These are phyloP conservation scores for Cheilinus undulatus DNA, from an alignment of 2,113 vertebrate genomes.

Conservation along the genomic window DNA sequence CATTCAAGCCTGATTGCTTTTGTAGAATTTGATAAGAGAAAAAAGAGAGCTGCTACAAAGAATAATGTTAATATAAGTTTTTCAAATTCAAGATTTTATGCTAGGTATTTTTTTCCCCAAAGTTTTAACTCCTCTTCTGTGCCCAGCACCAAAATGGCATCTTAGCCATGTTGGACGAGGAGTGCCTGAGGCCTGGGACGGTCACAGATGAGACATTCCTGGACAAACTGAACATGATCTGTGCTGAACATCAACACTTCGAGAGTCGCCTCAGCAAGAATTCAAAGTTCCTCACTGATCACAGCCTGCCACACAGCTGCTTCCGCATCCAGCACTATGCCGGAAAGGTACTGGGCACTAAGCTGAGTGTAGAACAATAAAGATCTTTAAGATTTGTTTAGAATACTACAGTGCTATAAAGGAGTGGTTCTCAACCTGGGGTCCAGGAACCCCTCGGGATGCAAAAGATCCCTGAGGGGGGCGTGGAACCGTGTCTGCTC, in stretches of 20 bases:
- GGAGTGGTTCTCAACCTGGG: no score
- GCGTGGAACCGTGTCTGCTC: no score
- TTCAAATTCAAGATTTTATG: not conserved
- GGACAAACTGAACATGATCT: conserved; percentile 96
- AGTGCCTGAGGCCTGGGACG: conserved; percentile 94
- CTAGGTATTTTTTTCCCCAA: not conserved
- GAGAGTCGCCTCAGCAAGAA: conserved; percentile 97
- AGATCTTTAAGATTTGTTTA: not conserved
- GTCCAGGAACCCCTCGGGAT: no score
- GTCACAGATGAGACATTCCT: conserved; percentile 97
- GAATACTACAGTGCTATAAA: not conserved
- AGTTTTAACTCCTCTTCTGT: not conserved
- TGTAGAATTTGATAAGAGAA: not conserved
- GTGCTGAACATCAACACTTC: conserved; percentile 96
- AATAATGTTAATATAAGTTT: no score
- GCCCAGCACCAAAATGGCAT: conserved; percentile 90
- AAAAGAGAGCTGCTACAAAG: not conserved
- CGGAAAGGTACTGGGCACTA: conserved; percentile 88
- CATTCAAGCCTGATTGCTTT: not conserved
- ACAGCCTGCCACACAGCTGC: conserved; percentile 94
- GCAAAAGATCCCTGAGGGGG: no score
- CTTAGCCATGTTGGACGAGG: conserved; percentile 98
- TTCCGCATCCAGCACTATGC: conserved; percentile 98
- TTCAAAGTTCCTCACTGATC: conserved; percentile 94
- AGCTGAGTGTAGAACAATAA: not conserved